phyloP scores from a whole-genome alignment of 2,113 vertebrate genomes.

The Raja brachyura region DNA sequence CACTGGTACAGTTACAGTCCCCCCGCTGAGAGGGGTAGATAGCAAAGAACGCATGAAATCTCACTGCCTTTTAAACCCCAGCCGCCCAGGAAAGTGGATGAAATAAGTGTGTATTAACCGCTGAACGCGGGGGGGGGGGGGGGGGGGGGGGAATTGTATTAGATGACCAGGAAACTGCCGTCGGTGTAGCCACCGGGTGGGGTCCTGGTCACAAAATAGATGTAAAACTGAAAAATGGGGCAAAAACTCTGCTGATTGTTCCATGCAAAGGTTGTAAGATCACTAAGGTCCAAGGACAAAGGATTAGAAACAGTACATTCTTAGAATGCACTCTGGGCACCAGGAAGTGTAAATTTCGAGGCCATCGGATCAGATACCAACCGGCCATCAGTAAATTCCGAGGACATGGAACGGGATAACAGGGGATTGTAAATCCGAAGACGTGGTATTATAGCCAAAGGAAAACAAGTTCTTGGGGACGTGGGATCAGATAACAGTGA shows the following conservation, averaged over 20 bases:
- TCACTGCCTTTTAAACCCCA: not conserved
- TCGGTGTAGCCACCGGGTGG: not conserved
- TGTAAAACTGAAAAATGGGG: not conserved
- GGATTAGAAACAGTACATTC: constrained; percentile 4
- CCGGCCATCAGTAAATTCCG: not conserved
- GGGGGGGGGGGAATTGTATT: not conserved
- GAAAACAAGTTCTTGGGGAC: not conserved
- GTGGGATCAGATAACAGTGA: not conserved
- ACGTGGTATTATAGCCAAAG: not conserved
- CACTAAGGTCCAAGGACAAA: not conserved
- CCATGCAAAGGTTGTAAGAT: not conserved
- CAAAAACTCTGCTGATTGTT: not conserved
- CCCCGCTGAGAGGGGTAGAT: not conserved
- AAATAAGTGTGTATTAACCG: not conserved
- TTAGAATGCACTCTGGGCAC: not conserved
- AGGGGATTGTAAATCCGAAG: not conserved
- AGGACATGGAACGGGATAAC: not conserved
- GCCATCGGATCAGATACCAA: too few species aligned
- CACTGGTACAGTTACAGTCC: not conserved
- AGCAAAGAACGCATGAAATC: not conserved
- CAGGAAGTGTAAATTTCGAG: not conserved
- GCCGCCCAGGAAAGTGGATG: not conserved
- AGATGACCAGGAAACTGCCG: not conserved
- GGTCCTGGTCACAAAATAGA: not conserved
- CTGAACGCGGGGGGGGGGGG: not conserved